Base-by-base conservation (phyloP, 2,113 vertebrate genomes). In the Oncorhynchus tshawytscha region DNA sequence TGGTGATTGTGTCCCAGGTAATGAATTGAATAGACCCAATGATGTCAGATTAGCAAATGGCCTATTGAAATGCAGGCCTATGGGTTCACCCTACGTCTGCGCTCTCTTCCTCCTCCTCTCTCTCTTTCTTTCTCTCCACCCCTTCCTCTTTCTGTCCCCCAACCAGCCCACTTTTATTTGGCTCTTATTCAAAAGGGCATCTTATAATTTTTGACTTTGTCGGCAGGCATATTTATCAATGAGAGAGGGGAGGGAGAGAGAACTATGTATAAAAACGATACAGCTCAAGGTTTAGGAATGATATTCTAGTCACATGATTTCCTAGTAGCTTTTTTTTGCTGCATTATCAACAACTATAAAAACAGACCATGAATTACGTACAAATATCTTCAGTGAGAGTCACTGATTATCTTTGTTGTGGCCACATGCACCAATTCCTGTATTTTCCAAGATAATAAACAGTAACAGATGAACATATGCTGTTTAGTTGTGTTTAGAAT, bases 21-120 rank as follows among this genome's bases (percentile, higher is more conserved):
- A 85, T 82, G 75, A 82, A 84, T 72, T 79, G 72, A 78, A 85
- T 72, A 71, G 80, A 73, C 67, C 45, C 59, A 78, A 75, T 85
- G 77, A 80, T 85, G 83, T 82, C 80, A 84, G 79, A 82, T 77
- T 79, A 77, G 80, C 74, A 77, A 79, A 77, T 84, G 77, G n/a
- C 72, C 74, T 64, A 75, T 77, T 77, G 69, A 77, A 77, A 67
- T 66, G 29, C 25, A 66, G 64, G 24, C 64, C 64, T 45, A 24
- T 25, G 64, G 25, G 54, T 57, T 57, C 20, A 20, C 16, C 20
- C 54, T 20, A 57, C 16, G 20, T 57, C 20, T 15, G 18, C 0
- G 4, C 4, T 57, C 54, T 57, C 54, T 7, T 16, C 54, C 20
- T 20, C 54, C 54, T 20, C 18, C 18, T 20, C 54, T 20, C 54